A percentile compares a stretch with the other conserved stretches of the same genome.
Conservation (phyloP, 2,113 vertebrate species). For the Nanorana parkeri region DNA sequence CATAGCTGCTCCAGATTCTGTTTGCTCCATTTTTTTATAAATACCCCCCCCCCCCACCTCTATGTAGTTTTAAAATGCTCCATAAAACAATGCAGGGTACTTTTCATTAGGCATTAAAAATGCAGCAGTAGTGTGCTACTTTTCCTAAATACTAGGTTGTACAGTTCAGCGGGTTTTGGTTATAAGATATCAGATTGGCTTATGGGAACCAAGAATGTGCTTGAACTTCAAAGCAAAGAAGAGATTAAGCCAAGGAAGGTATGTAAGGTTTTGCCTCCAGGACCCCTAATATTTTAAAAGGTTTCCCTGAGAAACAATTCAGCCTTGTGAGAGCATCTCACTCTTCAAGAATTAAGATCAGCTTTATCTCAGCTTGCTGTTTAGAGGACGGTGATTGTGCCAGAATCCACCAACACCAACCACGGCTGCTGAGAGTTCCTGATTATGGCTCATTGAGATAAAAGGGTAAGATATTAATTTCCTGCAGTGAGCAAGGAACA, state of each 20-base stretch:
- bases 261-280: background rate
- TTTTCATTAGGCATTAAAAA: no score
- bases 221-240: background rate
- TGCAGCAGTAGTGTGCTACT: no score
- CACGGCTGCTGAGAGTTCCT: slow-evolving; percentile 44
- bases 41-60: no score
- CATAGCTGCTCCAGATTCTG: no score
- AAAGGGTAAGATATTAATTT: slow-evolving; percentile 51
- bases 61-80: no score
- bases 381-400: slow-evolving; percentile 11
- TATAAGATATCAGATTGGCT: background rate
- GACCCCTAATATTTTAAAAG: slow-evolving; percentile 39
- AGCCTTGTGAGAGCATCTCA: background rate
- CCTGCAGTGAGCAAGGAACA: slow-evolving; percentile 45
- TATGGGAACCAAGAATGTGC: slow-evolving; percentile 2
- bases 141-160: no score
- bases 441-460: slow-evolving; percentile 12
- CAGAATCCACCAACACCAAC: slow-evolving; percentile 38
- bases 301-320: slow-evolving; percentile 44
- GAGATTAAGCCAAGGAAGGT: slow-evolving; percentile 11
- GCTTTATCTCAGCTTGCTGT: background rate
- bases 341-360: slow-evolving; percentile 51
- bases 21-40: no score
- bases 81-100: no score
- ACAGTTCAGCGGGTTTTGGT: no score